Evolutionary conservation across 2,113 vertebrate genomes (phyloP).

Genomic region (Ifrita kowaldi): DNA sequence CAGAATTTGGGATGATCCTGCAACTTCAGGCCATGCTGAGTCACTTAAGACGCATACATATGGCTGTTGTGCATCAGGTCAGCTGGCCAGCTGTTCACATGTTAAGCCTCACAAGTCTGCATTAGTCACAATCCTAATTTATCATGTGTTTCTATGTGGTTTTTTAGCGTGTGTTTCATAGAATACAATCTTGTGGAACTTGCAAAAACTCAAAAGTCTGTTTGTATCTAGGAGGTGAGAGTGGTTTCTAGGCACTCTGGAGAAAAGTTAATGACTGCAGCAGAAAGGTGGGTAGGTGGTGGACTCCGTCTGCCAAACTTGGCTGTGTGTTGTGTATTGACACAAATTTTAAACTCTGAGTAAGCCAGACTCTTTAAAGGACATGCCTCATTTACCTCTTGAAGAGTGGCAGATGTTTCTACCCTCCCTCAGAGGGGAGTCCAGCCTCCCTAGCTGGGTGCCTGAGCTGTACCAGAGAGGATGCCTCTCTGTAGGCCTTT

Average conservation of each 20-base stretch:
- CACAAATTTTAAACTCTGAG: not conserved
- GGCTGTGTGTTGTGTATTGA: accelerated
- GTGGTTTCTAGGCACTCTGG: not conserved
- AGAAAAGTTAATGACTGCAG: not conserved
- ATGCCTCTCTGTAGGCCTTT: not conserved
- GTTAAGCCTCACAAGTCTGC: not conserved
- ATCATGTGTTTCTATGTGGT: accelerated
- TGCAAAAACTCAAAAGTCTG: not conserved
- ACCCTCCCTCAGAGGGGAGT: not conserved
- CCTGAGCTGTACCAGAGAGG: not conserved
- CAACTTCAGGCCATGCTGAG: not conserved
- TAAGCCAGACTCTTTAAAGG: not conserved
- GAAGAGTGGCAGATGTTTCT: not conserved
- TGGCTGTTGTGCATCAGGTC: not conserved
- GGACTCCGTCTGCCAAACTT: not conserved
- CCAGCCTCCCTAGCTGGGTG: not conserved
- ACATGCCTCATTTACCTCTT: not conserved
- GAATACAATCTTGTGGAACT: not conserved
- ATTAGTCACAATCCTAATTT: not conserved
- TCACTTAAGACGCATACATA: not conserved
- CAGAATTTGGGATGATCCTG: not conserved
- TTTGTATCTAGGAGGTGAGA: not conserved
- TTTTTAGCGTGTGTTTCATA: not conserved
- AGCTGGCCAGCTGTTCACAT: not conserved
- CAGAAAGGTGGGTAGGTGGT: not conserved